Evolutionary conservation across 2,888 invertebrate genomes (phyloP).

Genomic region (Agriopis aurantiaria): DNA sequence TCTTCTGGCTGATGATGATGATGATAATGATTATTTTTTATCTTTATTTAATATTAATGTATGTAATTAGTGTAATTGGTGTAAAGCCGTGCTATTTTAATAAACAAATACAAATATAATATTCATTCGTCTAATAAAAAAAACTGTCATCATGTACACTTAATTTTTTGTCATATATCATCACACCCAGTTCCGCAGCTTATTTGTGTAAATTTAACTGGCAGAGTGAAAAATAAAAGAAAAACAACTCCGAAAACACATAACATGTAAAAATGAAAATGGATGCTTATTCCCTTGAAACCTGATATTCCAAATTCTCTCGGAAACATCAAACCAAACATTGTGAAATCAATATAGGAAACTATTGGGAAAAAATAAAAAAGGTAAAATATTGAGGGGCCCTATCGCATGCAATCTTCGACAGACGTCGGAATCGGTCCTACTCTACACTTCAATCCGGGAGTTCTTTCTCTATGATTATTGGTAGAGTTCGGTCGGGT

Average conservation of each 20-base stretch:
- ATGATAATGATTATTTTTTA: no score
- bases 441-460: conserved; percentile 55
- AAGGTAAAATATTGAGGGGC: conserved; percentile 34
- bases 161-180: no score
- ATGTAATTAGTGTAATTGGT: no score
- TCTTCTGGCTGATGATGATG: no score
- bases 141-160: no score
- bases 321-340: conserved; percentile 36
- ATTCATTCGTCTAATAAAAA: no score
- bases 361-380: conserved; percentile 35
- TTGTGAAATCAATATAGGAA: conserved; percentile 39
- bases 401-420: conserved; percentile 36
- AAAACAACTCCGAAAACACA: not conserved
- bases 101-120: no score
- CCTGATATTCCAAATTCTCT: conserved; percentile 18
- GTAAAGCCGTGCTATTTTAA: no score
- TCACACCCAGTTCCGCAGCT: not conserved
- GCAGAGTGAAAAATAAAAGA: not conserved
- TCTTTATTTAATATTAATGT: no score
- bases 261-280: conserved; percentile 17
- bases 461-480: conserved; percentile 54
- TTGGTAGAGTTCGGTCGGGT: conserved; percentile 38
- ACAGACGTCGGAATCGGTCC: conserved; percentile 44
- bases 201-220: not conserved
- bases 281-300: conserved; percentile 13